Base-by-base conservation (phyloP, 2,113 vertebrate genomes). In the Terrapene triunguis region DNA sequence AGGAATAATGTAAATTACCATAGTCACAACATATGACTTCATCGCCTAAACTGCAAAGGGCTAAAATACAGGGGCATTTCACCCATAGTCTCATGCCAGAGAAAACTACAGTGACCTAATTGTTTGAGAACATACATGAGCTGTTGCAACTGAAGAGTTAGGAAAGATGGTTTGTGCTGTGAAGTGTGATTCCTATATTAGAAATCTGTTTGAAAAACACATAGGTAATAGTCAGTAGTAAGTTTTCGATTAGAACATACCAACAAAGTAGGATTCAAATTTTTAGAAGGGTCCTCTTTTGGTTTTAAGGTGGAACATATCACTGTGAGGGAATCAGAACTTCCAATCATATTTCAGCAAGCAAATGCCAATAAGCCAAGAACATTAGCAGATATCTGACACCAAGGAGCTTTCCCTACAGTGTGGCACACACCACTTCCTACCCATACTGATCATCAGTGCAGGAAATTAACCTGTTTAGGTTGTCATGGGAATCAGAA, bases 1-100 rank as follows among this genome's bases (percentile, higher is more conserved):
- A 95, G 48, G 88, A 96, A 47, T 93, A 85, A 92, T 84, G 57
- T 93, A 78, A 79, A 74, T 88, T 96, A 35, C 38, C 79, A 32
- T 48, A 88, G 55, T 80, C 59, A 5, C 65, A 80, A 54, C 87
- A 35, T 92, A 69, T 81, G 82, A 42, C n/a, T 47, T 90, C 62
- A 35, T 92, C 76, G 65, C 79, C 72, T 91, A 87, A 38, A 54
- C 3, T 57, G 17, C 51, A 82, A 51, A 84, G 12, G 35, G 29
- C 72, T 83, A 93, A 69, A 38, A 55, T 50, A 7, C 25, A 54
- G 5, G 0, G 47, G 10, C 14, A 2, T 94, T 87, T 10, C 13
- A n/a, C n/a, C 5, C 8, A 1, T 5, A 4, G 5, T 44, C 24
- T 82, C 14, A 1, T 54, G 24, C 1, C 57, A 65, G 76, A 25